Evolutionary conservation across 2,888 invertebrate species (phyloP), one percentile per base, ranked within the genome.

Genomic region (Idaea aversata): DNA sequence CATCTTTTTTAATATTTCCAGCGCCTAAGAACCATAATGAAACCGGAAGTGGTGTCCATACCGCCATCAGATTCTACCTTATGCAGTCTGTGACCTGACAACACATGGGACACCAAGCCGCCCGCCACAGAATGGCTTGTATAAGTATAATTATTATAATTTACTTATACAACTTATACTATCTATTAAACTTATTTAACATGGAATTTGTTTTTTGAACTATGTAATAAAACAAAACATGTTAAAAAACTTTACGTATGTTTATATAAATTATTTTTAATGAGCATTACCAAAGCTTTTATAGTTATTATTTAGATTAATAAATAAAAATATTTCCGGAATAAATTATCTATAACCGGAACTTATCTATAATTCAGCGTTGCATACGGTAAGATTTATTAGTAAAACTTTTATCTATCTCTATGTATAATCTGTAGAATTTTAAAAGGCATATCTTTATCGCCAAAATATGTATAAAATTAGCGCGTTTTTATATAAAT

Each of bases 51-150:
- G 75, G 88, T 77, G 0, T 70, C 93, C 57, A 84, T 90, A 77
- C 91, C 91, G 16, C 88, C 90, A 1, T 67, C 85, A 13, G 92
- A 91, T 66, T 71, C 88, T 1, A 81, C 86, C 0, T 76, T 88
- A 0, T 91, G 84, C 84, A 88, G 78, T 73, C 93, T 93, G 93
- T 93, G 93, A 93, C 93, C 88, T 77, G 78, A 81, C 73, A 68
- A 77, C 62, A 73, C 76, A n/a, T 71, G 77, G 64, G 76, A 74
- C 61, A 74, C 75, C 25, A 88, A 88, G 69, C 85, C 87, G 35
- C 81, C 83, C 3, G 72, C 84, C 34, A 74, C 91, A 35, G 93
- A 93, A 79, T 93, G 93, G 93, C 88, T 93, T 15, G 93, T 93
- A 5, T 93, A 78, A 75, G 10, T 36, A 25, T 58, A n/a, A 15